Conservation (phyloP, 2,888 invertebrate species). For the Elmis aenea region DNA sequence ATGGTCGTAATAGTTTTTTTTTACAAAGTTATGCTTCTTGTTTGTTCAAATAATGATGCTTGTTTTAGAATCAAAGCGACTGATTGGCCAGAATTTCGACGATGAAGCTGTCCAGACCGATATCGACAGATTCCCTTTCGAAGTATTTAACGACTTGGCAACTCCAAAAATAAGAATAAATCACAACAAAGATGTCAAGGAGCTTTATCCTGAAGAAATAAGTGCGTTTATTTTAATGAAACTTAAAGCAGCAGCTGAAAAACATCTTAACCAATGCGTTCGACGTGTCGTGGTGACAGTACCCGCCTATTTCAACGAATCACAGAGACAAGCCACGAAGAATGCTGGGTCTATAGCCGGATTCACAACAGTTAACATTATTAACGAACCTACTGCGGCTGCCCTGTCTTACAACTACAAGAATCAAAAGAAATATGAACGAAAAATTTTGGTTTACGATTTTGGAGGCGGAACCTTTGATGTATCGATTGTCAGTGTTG, state of each 20-base stretch:
- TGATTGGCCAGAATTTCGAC: constrained; percentile 26
- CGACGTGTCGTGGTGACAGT: constrained; percentile 30
- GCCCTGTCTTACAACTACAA: constrained; percentile 24
- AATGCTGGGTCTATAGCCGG: constrained; percentile 27
- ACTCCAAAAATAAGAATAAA: constrained; percentile 21
- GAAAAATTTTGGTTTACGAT: constrained; percentile 26
- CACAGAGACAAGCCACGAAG: constrained; percentile 28
- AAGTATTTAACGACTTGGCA: constrained; percentile 18
- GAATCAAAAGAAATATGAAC: constrained; percentile 13
- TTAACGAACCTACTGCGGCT: constrained; percentile 31
- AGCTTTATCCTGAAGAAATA: constrained; percentile 23
- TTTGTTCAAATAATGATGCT: no score
- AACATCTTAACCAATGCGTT: constrained; percentile 16
- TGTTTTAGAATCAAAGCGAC: constrained; percentile 30
- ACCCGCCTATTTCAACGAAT: constrained; percentile 31
- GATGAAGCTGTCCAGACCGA: constrained; percentile 25
- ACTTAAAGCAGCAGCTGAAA: constrained; percentile 20
- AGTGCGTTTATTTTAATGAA: constrained; percentile 22
- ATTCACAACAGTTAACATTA: constrained; percentile 23
- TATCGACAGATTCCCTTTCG: constrained; percentile 22
- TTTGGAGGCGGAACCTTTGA: constrained; percentile 32
- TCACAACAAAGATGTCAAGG: constrained; percentile 6
- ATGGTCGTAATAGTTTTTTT: no score
- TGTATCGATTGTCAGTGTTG: constrained; percentile 24
- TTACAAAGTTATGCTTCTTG: no score